Evolutionary conservation across 2,888 invertebrate species (phyloP), one percentile per base, ranked within the genome.

Genomic region (Euplagia quadripunctaria): DNA sequence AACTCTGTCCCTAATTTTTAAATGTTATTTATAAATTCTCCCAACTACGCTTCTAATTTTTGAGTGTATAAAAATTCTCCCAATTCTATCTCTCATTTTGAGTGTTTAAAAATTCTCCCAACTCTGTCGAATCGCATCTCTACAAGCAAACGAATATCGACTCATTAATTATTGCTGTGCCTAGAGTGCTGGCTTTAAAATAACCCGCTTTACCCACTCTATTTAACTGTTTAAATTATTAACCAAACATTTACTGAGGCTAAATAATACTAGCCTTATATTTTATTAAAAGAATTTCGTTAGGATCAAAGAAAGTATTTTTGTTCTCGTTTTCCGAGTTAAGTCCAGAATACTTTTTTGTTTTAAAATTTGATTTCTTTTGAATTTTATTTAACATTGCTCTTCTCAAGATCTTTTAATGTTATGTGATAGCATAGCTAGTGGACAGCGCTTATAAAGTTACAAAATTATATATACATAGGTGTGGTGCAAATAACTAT

Each of bases 151-250:
- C 86, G 88, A 86, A 89, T 91, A 91, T 89, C 80, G 87, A 69
- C 83, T 89, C 90, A 91, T 91, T 88, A 90, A 91, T 90, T 86
- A 91, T 90, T 89, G 77, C 76, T 79, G 17, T 72, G 64, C 71
- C 64, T 79, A 82, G 85, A 90, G 90, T 88, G 88, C 83, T 85
- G 83, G 86, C 87, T 89, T 91, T 88, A 87, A 85, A 88, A 88
- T 86, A 86, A 86, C 87, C 85, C 84, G 78, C 79, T 82, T 81
- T 76, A 75, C 83, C 78, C 79, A 73, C 65, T 84, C 81, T 86
- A 81, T 86, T 85, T 81, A 84, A 86, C 78, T 76, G 82, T 72
- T 70, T 87, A 79, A 84, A 86, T 86, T 86, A 85, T 85, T 83
- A 79, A 85, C 75, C 70, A 77, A 78, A 80, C 79, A 83, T 85